Evolutionary conservation across 2,888 invertebrate species (phyloP).

Genomic region (Agrotis clavis): DNA sequence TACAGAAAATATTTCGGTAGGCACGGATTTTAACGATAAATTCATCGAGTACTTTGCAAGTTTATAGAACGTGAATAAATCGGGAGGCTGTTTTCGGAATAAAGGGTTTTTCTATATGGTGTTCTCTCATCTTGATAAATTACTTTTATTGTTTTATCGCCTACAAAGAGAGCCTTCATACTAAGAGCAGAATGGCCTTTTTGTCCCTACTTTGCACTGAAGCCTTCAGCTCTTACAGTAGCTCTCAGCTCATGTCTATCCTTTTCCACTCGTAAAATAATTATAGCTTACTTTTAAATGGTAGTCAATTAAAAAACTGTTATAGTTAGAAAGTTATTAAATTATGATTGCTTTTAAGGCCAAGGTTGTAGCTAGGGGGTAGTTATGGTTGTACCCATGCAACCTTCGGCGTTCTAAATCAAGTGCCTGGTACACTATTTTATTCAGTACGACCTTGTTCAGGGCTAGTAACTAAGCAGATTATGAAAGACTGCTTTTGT

Average conservation of each 20-base stretch:
- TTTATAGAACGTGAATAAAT: constrained; percentile 54
- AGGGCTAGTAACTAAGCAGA: constrained; percentile 6
- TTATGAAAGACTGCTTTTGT: constrained; percentile 23
- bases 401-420: constrained; percentile 41
- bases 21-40: constrained; percentile 60
- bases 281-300: constrained; percentile 5
- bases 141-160: neutral
- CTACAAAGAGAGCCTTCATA: no score
- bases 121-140: neutral
- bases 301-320: constrained; percentile 30
- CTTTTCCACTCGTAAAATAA: constrained; percentile 10
- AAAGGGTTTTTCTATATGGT: constrained; percentile 1
- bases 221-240: constrained; percentile 2
- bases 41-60: constrained; percentile 49
- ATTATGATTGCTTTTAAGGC: constrained; percentile 44
- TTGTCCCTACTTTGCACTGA: neutral
- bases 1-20: constrained; percentile 71
- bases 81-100: constrained; percentile 19
- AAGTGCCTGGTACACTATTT: constrained; percentile 25
- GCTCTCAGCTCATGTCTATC: neutral
- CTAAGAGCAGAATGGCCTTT: neutral
- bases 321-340: constrained; percentile 21
- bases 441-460: constrained; percentile 30
- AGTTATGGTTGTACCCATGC: constrained; percentile 13
- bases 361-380: constrained; percentile 43